Evolutionary conservation across 2,888 invertebrate genomes (phyloP).

Genomic region (Biston stratarius): DNA sequence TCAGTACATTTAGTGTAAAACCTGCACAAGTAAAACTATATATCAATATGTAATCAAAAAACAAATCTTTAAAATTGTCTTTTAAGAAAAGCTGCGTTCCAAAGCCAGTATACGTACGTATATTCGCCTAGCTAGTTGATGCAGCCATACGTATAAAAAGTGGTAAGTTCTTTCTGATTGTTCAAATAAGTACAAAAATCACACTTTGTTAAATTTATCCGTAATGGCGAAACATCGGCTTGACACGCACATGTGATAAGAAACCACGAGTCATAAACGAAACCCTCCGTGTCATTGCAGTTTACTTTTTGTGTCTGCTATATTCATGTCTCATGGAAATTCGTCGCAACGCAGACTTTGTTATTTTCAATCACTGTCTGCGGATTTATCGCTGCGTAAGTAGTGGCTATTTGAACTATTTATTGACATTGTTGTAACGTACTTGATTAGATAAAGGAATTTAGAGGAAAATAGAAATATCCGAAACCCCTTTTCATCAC

Average conservation of each 20-base stretch:
- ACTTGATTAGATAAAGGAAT: conserved; percentile 22
- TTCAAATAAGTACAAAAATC: no score
- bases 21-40: no score
- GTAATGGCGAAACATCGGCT: not conserved
- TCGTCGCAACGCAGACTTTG: conserved; percentile 63
- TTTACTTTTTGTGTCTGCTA: conserved; percentile 71
- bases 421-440: not conserved
- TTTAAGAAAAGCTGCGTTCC: no score
- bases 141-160: no score
- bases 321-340: conserved; percentile 75
- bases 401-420: not conserved
- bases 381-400: conserved; percentile 3
- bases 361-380: conserved; percentile 69
- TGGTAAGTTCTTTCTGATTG: no score
- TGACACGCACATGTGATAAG: not conserved
- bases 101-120: no score
- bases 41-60: no score
- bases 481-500: not conserved
- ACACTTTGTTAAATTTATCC: no score
- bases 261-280: conserved; percentile 15
- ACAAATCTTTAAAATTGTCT: no score
- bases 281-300: conserved; percentile 9
- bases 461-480: not conserved
- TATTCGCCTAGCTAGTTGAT: no score
- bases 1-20: no score